phyloP scores from a whole-genome alignment of 2,113 vertebrate species.

The Cyprinodon tularosa region DNA sequence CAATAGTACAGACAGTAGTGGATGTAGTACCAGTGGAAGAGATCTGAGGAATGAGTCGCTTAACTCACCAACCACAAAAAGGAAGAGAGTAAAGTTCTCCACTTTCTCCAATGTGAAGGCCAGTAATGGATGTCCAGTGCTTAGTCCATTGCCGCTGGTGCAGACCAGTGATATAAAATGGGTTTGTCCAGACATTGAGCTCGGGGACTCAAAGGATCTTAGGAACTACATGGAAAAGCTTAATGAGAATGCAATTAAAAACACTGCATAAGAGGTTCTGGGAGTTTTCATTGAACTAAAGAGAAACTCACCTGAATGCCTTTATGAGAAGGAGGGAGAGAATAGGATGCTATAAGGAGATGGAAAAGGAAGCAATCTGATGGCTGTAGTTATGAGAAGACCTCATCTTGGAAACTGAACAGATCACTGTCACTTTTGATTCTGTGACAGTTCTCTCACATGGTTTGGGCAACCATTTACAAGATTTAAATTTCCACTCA shows the following conservation, averaged over 20 bases:
- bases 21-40: conserved; percentile 69
- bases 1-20: conserved; percentile 44
- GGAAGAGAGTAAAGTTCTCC: conserved; percentile 94
- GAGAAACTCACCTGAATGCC: conserved; percentile 85
- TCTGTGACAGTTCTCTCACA: conserved; percentile 58
- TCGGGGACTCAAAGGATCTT: conserved; percentile 86
- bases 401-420: conserved; percentile 57
- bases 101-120: conserved; percentile 88
- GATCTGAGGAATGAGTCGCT: conserved; percentile 81
- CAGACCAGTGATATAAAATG: conserved; percentile 89
- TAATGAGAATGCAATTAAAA: conserved; percentile 83
- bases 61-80: conserved; percentile 86
- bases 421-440: conserved; percentile 55
- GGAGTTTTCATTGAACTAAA: conserved; percentile 61
- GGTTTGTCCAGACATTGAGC: conserved; percentile 88
- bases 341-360: conserved; percentile 4
- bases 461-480: conserved; percentile 47
- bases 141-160: conserved; percentile 84
- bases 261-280: conserved; percentile 67
- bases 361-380: conserved; percentile 28
- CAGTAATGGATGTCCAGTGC: conserved; percentile 82
- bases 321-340: conserved; percentile 76
- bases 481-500: conserved; percentile 44
- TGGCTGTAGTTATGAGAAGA: conserved; percentile 44
- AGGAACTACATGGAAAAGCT: conserved; percentile 88